Evolutionary conservation across 2,113 vertebrate genomes (phyloP).

Genomic region (Neopipo cinnamomea): DNA sequence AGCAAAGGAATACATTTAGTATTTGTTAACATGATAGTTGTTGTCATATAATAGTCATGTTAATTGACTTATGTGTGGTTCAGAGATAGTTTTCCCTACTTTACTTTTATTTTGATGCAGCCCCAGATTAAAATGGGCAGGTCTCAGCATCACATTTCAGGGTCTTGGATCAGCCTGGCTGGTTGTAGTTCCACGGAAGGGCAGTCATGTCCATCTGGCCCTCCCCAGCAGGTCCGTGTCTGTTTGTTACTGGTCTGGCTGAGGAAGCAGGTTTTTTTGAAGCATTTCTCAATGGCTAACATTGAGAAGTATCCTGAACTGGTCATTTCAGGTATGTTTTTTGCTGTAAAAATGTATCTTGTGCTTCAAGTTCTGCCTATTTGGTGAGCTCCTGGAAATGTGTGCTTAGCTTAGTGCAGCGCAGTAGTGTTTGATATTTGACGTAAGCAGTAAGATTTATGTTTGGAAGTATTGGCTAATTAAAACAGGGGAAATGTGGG

Average conservation of each 20-base stretch:
- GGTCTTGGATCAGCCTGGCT: background rate
- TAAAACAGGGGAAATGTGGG: background rate
- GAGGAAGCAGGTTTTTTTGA: background rate
- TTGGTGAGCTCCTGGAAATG: background rate
- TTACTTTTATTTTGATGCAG: background rate
- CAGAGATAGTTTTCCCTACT: background rate
- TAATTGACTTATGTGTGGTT: background rate
- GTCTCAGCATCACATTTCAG: background rate
- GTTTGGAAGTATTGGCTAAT: slow-evolving; percentile 20
- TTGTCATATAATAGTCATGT: background rate
- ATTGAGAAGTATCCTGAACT: background rate
- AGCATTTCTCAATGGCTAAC: background rate
- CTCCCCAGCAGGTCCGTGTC: background rate
- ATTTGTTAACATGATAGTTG: background rate
- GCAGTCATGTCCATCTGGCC: background rate
- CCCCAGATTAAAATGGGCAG: background rate
- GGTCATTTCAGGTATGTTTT: background rate
- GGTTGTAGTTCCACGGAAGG: background rate
- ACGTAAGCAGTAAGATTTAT: background rate
- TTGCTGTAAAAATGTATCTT: background rate
- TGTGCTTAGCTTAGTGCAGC: background rate
- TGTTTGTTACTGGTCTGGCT: background rate
- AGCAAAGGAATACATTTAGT: background rate
- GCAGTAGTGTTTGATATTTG: background rate
- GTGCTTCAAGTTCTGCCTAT: background rate